Percentiles rank a stretch among this genome's conserved stretches.
phyloP scores from a whole-genome alignment of 2,888 invertebrate genomes.

The Heliconius ethilla region DNA sequence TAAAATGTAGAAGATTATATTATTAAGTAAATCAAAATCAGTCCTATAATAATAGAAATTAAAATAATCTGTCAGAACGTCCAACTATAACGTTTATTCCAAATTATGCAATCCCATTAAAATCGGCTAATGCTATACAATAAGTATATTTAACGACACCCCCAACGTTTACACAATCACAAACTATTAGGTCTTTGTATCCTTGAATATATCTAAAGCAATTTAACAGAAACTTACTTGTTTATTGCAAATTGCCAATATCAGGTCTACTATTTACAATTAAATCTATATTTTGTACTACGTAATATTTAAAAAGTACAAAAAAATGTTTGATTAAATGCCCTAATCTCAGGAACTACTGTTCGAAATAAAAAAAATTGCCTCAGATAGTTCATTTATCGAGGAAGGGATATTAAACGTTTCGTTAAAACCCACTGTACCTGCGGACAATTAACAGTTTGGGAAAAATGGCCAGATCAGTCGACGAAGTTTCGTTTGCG shows the following conservation, averaged over 20 bases:
- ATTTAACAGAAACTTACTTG: not conserved
- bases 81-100: not conserved
- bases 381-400: no score
- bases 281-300: not conserved
- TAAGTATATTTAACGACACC: slow-evolving; percentile 13
- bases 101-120: not conserved
- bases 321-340: not conserved
- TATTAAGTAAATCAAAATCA: no score
- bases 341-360: not conserved
- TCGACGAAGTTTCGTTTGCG: no score
- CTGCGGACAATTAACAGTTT: no score
- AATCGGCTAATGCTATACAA: slow-evolving; percentile 11
- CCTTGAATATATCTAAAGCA: slow-evolving; percentile 18
- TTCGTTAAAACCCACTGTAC: no score
- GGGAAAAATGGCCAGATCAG: no score
- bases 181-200: not conserved
- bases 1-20: no score
- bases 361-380: not conserved
- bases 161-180: slow-evolving; percentile 13
- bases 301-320: no score
- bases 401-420: no score
- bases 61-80: not conserved
- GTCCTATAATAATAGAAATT: not conserved
- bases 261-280: not conserved
- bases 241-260: not conserved